Evolutionary conservation across 2,797 vertebrate species (phyloP).

Genomic region (Micromesistius poutassou): DNA sequence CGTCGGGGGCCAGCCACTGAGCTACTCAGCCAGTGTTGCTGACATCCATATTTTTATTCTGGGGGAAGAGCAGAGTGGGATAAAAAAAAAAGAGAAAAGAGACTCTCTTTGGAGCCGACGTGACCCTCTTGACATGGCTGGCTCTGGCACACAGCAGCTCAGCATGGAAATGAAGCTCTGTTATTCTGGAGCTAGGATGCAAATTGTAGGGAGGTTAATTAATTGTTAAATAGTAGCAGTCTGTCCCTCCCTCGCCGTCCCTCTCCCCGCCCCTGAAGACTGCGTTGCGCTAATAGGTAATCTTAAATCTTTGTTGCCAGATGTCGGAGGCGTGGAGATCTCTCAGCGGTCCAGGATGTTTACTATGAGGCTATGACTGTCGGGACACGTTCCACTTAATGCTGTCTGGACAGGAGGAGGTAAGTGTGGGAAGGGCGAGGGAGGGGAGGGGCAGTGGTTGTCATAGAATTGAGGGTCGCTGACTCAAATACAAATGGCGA

Average conservation of each 20-base stretch:
- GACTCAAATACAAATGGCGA: no score
- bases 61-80: conserved; percentile 2
- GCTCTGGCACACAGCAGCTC: conserved; percentile 26
- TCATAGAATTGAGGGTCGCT: background rate
- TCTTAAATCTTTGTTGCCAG: conserved; percentile 28
- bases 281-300: conserved; percentile 28
- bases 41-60: background rate
- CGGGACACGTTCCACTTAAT: background rate
- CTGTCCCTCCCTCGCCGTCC: conserved; percentile 17
- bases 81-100: conserved; percentile 6
- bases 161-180: conserved; percentile 43
- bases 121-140: conserved; percentile 31
- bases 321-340: conserved; percentile 42
- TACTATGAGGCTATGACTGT: background rate
- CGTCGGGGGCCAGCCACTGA: background rate
- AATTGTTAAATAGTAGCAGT: conserved; percentile 52
- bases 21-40: background rate
- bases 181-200: conserved; percentile 38
- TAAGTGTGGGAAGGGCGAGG: no score
- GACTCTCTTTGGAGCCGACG: conserved; percentile 12
- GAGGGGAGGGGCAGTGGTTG: no score
- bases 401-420: background rate
- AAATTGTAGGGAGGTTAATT: conserved; percentile 53
- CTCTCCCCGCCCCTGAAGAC: conserved; percentile 23
- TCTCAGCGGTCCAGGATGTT: conserved; percentile 20